phyloP scores from a whole-genome alignment of 2,797 vertebrate species.

The Gallinago stenura region DNA sequence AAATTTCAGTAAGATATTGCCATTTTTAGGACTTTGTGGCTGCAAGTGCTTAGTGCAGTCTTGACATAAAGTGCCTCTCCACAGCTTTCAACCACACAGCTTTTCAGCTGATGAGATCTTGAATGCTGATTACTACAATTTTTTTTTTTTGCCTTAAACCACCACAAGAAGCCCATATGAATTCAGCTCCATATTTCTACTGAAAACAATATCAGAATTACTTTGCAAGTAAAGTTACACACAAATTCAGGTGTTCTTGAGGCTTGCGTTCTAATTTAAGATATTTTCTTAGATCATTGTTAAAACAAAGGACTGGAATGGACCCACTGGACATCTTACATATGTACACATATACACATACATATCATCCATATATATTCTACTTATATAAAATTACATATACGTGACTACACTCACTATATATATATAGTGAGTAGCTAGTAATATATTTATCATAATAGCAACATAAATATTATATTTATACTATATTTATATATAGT shows the following conservation, averaged over 20 bases:
- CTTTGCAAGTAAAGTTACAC: neutral
- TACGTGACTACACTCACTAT: no score
- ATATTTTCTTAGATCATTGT: neutral
- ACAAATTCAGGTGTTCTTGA: neutral
- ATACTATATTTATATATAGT: neutral
- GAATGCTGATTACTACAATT: neutral
- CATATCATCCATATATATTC: neutral
- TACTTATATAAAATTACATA: neutral
- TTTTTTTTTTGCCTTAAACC: neutral
- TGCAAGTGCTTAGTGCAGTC: neutral
- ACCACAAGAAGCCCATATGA: neutral
- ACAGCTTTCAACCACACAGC: neutral
- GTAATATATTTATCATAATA: neutral
- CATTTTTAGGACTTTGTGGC: neutral
- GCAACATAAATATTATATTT: neutral
- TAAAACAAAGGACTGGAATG: neutral
- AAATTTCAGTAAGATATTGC: neutral
- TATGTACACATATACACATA: neutral
- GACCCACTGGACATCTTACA: neutral
- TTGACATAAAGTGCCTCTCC: neutral
- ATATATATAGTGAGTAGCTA: neutral
- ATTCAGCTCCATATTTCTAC: neutral
- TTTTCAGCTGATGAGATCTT: neutral
- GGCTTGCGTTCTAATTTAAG: neutral
- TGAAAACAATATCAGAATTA: neutral